Evolutionary conservation across 64 coral and sea anemone genomes (phyloP).

Genomic region (Orbicella faveolata): DNA sequence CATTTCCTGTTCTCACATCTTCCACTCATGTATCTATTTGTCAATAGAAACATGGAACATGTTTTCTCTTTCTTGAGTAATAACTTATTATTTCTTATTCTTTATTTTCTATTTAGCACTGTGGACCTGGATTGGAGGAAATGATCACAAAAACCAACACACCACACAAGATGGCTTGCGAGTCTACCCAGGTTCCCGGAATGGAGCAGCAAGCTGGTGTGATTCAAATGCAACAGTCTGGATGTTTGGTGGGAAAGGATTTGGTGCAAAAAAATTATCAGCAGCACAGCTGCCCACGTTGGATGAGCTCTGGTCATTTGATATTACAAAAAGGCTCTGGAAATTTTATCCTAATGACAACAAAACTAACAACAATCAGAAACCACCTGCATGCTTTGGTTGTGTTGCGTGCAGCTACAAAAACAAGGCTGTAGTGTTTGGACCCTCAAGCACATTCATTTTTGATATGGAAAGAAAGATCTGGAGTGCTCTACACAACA

Average conservation of each 20-base stretch:
- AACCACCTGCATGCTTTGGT: conserved; percentile 47
- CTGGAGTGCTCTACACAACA: conserved; percentile 39
- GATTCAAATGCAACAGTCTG: conserved; percentile 45
- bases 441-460: conserved; percentile 39
- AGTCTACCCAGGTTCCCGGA: conserved; percentile 44
- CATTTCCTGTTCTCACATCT: too few species aligned
- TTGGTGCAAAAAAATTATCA: conserved; percentile 16
- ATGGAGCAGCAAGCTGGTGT: conserved; percentile 39
- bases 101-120: conserved; percentile 36
- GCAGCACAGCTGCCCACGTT: conserved; percentile 1
- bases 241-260: conserved; percentile 55
- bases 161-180: neutral
- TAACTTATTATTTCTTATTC: neutral
- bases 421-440: conserved; percentile 52
- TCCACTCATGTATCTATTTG: too few species aligned
- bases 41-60: neutral
- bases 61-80: neutral
- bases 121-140: conserved; percentile 84
- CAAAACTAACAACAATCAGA: neutral
- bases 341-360: conserved; percentile 14
- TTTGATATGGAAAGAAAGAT: conserved; percentile 50
- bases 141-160: conserved; percentile 53
- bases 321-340: conserved; percentile 50
- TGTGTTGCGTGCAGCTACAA: conserved; percentile 61
- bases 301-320: conserved; percentile 75